Evolutionary conservation across 2,888 invertebrate species (phyloP).

Genomic region (Eudasyphora cyanicolor): DNA sequence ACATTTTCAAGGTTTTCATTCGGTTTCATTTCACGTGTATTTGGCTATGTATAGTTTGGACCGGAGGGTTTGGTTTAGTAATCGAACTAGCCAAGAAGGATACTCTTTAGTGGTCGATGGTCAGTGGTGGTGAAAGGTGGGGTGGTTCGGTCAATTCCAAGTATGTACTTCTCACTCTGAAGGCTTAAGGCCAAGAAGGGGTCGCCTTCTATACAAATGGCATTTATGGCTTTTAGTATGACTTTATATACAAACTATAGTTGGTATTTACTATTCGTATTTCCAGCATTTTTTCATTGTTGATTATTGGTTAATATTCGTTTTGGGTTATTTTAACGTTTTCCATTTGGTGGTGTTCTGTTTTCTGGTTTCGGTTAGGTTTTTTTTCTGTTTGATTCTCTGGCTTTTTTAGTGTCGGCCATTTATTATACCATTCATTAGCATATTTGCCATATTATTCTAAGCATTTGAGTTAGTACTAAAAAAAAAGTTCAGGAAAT

Average conservation of each 20-base stretch:
- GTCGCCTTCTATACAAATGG: background rate
- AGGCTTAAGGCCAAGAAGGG: background rate
- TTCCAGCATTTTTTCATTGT: conserved; percentile 8
- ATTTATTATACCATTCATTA: conserved; percentile 55
- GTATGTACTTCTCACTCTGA: background rate
- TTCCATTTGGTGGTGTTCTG: background rate
- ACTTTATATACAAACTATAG: conserved; percentile 16
- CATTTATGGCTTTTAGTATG: conserved; percentile 44
- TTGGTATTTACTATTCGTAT: no score
- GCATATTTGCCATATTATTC: conserved; percentile 39
- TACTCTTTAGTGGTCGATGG: background rate
- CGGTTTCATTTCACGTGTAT: conserved; percentile 29
- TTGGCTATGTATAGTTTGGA: conserved; percentile 27
- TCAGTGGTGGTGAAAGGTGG: background rate
- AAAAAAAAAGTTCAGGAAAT: background rate
- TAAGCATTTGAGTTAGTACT: background rate
- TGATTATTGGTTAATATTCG: conserved; percentile 59
- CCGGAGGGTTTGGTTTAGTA: background rate
- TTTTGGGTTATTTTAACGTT: background rate
- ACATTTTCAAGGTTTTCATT: conserved; percentile 56
- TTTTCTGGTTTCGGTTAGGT: background rate
- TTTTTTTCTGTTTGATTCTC: background rate
- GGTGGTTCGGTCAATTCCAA: background rate
- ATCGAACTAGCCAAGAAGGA: conserved; percentile 4
- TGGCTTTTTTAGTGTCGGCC: conserved; percentile 20